phyloP scores from a whole-genome alignment of 2,113 vertebrate species.

The Dicentrarchus labrax region DNA sequence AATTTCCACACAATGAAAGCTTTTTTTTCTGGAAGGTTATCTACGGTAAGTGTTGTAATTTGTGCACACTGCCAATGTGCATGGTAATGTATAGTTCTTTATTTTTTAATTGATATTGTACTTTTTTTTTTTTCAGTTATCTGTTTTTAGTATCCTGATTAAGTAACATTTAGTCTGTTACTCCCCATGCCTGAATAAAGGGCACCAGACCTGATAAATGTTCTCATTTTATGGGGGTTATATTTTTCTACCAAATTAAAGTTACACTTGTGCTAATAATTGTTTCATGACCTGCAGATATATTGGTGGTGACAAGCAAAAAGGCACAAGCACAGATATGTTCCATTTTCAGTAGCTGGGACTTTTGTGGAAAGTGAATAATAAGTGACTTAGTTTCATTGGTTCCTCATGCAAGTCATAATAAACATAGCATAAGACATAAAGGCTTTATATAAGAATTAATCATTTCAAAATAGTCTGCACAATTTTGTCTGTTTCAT shows the following conservation, averaged over 20 bases:
- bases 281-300: neutral
- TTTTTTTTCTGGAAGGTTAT: too few relatives aligned
- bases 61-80: too few relatives aligned
- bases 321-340: neutral
- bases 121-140: too few relatives aligned
- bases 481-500: neutral
- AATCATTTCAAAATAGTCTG: neutral
- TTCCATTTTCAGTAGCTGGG: constrained; percentile 2
- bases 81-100: too few relatives aligned
- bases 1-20: too few relatives aligned
- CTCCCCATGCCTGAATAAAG: too few relatives aligned
- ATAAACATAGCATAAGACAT: neutral
- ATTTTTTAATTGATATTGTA: too few relatives aligned
- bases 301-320: neutral
- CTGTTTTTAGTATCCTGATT: too few relatives aligned
- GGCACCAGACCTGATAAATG: neutral
- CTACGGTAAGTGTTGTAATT: too few relatives aligned
- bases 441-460: neutral
- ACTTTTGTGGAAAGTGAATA: neutral
- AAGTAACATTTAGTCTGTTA: too few relatives aligned
- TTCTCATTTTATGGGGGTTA: neutral
- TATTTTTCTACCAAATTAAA: neutral
- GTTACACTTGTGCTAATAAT: neutral
- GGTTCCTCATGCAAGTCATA: neutral
- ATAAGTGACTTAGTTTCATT: neutral